Conservation (phyloP, 2,113 vertebrate genomes). For the Tachuris rubrigastra region DNA sequence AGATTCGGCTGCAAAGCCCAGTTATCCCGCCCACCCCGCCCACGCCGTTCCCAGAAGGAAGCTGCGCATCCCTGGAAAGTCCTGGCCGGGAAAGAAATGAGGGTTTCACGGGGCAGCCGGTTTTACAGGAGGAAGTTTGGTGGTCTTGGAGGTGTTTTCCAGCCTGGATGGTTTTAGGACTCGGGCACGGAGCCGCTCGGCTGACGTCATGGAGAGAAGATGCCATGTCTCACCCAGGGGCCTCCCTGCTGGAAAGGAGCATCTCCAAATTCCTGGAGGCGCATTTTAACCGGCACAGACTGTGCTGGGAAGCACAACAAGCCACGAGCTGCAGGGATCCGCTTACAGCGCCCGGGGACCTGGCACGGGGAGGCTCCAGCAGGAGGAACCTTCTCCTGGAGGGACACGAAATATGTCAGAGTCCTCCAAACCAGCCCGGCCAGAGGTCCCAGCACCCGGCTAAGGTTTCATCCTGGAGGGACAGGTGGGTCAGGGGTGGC, state of each 20-base stretch:
- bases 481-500: neutral
- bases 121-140: neutral
- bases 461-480: conserved; percentile 12
- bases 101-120: neutral
- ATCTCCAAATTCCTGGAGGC: conserved; percentile 59
- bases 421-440: neutral
- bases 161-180: neutral
- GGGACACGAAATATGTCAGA: neutral
- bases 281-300: conserved; percentile 32
- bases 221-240: conserved; percentile 8
- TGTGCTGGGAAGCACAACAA: conserved; percentile 43
- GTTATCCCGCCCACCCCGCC: accelerated
- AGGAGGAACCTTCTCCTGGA: neutral
- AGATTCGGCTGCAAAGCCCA: accelerated
- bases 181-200: neutral
- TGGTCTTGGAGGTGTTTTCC: neutral
- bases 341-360: neutral
- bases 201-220: conserved; percentile 11
- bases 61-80: neutral
- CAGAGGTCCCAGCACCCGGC: neutral
- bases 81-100: accelerated
- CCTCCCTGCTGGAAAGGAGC: conserved; percentile 54
- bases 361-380: neutral
- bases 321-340: conserved; percentile 34
- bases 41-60: accelerated